Conservation (phyloP, 2,113 vertebrate species). For the Myanophis thanlyinensis region DNA sequence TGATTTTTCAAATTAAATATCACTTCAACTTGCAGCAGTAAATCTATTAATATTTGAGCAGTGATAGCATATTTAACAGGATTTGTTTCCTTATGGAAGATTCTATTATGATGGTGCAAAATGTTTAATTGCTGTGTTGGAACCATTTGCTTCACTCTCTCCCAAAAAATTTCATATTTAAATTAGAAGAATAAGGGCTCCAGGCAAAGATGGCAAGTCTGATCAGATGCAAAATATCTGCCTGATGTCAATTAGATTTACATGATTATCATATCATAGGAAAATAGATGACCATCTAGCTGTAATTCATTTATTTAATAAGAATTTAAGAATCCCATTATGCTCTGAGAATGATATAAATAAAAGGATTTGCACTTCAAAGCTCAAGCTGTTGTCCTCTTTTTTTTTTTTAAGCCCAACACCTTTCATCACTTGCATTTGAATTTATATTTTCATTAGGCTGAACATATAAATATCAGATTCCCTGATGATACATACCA, state of each 20-base stretch:
- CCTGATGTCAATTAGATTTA: background rate
- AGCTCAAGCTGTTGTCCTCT: background rate
- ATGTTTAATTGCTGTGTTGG: background rate
- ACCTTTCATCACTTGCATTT: background rate
- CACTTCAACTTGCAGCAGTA: background rate
- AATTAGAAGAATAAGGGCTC: background rate
- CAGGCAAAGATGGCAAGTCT: background rate
- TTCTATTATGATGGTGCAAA: conserved; percentile 5
- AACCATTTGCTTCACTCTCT: background rate
- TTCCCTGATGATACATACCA: conserved; percentile 46
- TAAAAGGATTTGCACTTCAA: conserved; percentile 8
- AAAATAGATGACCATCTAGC: background rate
- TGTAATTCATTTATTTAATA: background rate
- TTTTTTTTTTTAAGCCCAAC: background rate
- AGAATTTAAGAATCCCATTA: background rate
- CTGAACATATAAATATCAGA: conserved; percentile 17
- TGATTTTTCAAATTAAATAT: background rate
- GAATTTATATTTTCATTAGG: background rate
- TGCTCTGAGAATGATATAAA: background rate
- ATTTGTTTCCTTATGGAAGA: background rate
- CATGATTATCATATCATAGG: background rate
- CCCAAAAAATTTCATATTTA: background rate
- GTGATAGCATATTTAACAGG: background rate
- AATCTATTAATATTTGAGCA: background rate
- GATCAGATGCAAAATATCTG: background rate